Evolutionary conservation across 2,797 vertebrate genomes (phyloP).

Genomic region (Anguilla obscura): DNA sequence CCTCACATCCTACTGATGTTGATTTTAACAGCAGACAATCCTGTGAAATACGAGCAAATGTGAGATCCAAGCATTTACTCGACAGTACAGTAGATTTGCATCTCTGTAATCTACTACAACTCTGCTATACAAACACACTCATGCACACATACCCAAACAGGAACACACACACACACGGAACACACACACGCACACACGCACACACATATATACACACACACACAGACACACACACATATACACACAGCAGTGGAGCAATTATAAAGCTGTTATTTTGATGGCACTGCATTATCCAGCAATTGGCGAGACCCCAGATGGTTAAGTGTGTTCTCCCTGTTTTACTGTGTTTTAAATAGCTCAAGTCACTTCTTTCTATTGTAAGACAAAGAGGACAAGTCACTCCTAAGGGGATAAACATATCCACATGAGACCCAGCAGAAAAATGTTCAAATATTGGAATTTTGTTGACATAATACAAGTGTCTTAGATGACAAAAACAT

Average conservation of each 20-base stretch:
- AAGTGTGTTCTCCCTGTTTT: slow-evolving; percentile 14
- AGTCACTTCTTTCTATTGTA: background rate
- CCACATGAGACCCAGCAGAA: background rate
- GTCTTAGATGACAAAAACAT: too few relatives aligned
- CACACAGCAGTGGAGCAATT: background rate
- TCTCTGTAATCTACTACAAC: background rate
- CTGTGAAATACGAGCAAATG: background rate
- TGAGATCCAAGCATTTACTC: background rate
- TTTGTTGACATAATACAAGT: background rate
- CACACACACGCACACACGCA: background rate
- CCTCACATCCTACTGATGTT: background rate
- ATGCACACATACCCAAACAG: background rate
- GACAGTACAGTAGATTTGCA: background rate
- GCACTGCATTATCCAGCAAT: background rate
- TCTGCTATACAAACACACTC: background rate
- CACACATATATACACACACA: background rate
- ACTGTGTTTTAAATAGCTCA: background rate
- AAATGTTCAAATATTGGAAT: background rate
- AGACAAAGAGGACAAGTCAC: slow-evolving; percentile 11
- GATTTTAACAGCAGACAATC: background rate
- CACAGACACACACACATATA: background rate
- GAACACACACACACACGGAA: background rate
- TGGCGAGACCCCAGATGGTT: background rate
- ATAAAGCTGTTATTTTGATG: background rate
- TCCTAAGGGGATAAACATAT: background rate